Percentiles rank a stretch among this genome's conserved stretches.
Evolutionary conservation across 2,888 invertebrate species (phyloP).

Genomic region (Lycaena phlaeas): DNA sequence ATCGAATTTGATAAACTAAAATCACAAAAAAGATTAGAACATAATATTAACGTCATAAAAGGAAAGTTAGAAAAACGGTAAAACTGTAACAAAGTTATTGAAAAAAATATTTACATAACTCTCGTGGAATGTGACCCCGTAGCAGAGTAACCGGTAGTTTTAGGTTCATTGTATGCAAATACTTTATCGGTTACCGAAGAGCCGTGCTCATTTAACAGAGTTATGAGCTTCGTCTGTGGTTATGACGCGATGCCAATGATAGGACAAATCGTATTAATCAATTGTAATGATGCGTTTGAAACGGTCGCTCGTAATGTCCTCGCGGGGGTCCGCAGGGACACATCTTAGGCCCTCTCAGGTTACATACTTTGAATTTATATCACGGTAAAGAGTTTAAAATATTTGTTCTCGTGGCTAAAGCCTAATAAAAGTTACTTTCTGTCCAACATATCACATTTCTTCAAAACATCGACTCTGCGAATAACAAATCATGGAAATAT

Average conservation of each 20-base stretch:
- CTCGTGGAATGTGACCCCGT: constrained; percentile 34
- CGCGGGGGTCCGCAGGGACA: constrained; percentile 54
- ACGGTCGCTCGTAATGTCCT: constrained; percentile 28
- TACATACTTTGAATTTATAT: constrained; percentile 7
- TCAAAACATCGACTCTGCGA: no score
- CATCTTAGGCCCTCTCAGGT: neutral
- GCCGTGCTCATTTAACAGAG: constrained; percentile 51
- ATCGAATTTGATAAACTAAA: no score
- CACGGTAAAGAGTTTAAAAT: constrained; percentile 3
- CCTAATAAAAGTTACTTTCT: neutral
- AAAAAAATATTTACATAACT: no score
- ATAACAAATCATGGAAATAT: no score
- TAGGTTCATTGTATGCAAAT: constrained; percentile 61
- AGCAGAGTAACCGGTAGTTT: constrained; percentile 28
- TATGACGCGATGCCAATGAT: constrained; percentile 48
- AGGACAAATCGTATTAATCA: constrained; percentile 49
- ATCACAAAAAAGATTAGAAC: no score
- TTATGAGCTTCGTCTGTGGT: constrained; percentile 38
- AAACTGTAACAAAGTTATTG: no score
- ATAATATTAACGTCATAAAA: no score
- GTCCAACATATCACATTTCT: no score
- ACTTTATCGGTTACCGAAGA: constrained; percentile 34
- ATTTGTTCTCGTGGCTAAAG: neutral
- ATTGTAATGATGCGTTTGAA: constrained; percentile 41
- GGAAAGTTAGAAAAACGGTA: no score